phyloP scores from a whole-genome alignment of 2,113 vertebrate genomes.

The Rhineura floridana region DNA sequence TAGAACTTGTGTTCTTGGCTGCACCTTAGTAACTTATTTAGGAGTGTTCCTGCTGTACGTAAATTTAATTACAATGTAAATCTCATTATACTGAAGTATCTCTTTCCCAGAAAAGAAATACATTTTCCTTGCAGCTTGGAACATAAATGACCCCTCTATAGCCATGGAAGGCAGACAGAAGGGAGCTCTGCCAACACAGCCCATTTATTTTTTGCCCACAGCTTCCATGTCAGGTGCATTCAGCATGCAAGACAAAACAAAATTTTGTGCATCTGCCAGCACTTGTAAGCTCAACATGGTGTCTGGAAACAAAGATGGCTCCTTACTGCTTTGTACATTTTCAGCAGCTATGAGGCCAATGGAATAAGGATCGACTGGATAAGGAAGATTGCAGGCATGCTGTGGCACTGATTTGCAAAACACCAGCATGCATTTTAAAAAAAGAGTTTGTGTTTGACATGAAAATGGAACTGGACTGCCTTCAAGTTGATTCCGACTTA shows the following conservation, averaged over 20 bases:
- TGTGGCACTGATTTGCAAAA: conserved; percentile 1
- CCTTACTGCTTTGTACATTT: rapidly evolving
- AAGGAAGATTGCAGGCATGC: conserved; percentile 8
- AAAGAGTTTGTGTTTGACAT: neutral
- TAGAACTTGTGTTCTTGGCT: neutral
- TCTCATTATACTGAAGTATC: conserved; percentile 19
- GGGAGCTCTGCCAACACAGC: conserved; percentile 26
- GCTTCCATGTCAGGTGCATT: conserved; percentile 29
- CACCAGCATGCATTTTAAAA: rapidly evolving
- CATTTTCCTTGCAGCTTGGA: neutral
- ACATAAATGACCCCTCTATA: conserved; percentile 14
- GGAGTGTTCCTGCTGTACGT: conserved; percentile 2
- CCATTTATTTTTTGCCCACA: conserved; percentile 34
- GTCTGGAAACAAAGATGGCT: neutral
- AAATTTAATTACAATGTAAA: conserved; percentile 28
- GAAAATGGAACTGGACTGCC: too few relatives aligned
- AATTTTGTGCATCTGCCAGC: conserved; percentile 32
- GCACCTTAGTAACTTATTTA: conserved; percentile 20
- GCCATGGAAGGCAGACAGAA: rapidly evolving
- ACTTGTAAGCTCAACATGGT: neutral
- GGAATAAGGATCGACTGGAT: neutral
- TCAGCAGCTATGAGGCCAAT: rapidly evolving
- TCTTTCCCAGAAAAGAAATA: conserved; percentile 8
- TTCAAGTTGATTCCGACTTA: too few relatives aligned
- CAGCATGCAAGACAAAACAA: conserved; percentile 19